Base-by-base conservation (phyloP, 2,113 vertebrate genomes). In the Seriola quinqueradiata region DNA sequence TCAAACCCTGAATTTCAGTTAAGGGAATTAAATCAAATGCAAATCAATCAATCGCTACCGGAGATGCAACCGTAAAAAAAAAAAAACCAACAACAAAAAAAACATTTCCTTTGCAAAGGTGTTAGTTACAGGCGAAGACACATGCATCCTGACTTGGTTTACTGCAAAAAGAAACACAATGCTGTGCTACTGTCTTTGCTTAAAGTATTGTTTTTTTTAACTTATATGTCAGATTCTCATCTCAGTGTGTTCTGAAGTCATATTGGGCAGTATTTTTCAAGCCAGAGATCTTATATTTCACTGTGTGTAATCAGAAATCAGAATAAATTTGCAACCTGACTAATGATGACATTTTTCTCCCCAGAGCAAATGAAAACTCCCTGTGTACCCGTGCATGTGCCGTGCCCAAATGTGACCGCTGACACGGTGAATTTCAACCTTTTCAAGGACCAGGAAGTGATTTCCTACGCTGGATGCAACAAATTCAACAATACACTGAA, bases 401-500 rank as follows among this genome's bases (percentile, higher is more conserved):
- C 60, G 0, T 94, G 93, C 59, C 89, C 89, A 0, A 4, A 32
- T 0, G 0, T 32, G 36, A 3, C 8, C 0, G 19, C 7, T 0
- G 5, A 17, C 0, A 36, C 60, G 0, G 1, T 69, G 11, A 57
- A 0, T 0, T 72, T 79, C 3, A 0, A 3, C 1, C 86, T 94
- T 0, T 0, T 8, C 1, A 38, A 46, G 8, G 23, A 68, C 19
- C 0, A 50, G 0, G 0, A 58, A 0, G 0, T 8, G 2, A 28
- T 89, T 23, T 44, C 6, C 38, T 23, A 0, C 19, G 0, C 17
- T 0, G 4, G 3, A 0, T 72, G n/a, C 75, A 8, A 0, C 1
- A 0, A 0, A 0, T 1, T 1, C 0, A 11, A 32, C 11, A 3
- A 12, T 0, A 2, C 3, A 2, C 0, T 2, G 1, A 3, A 58